These are phyloP conservation scores for Blomia tropicalis DNA, from an alignment of 2,888 invertebrate genomes.

Conservation along the genomic window DNA sequence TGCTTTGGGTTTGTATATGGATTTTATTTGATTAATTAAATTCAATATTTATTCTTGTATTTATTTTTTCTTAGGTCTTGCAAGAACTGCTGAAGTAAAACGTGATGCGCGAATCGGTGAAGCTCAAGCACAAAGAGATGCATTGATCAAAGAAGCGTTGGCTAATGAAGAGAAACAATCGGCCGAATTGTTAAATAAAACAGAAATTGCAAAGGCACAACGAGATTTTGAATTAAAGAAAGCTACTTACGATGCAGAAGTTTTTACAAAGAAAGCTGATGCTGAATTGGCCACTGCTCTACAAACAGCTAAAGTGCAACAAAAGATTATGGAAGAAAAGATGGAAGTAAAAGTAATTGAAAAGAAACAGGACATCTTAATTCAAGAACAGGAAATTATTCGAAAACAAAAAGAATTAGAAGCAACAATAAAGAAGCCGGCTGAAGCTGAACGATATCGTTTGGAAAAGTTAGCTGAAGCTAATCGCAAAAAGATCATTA, in stretches of 20 bases:
- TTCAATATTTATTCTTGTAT: neutral
- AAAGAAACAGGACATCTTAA: conserved; percentile 75
- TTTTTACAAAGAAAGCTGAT: conserved; percentile 82
- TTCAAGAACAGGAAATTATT: conserved; percentile 89
- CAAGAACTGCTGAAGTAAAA: conserved; percentile 82
- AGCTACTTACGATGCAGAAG: conserved; percentile 89
- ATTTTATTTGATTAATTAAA: neutral
- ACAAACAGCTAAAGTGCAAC: conserved; percentile 85
- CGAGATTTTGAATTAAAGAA: conserved; percentile 92
- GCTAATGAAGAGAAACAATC: conserved; percentile 48
- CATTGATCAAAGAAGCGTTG: conserved; percentile 40
- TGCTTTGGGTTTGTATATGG: conserved; percentile 50
- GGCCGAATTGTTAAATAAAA: conserved; percentile 73
- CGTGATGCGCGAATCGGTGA: conserved; percentile 91
- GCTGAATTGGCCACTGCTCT: conserved; percentile 82
- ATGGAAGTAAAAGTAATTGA: conserved; percentile 76
- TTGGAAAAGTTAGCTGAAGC: conserved; percentile 89
- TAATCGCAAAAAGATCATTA: conserved; percentile 48
- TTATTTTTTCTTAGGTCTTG: conserved; percentile 46
- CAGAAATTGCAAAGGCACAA: conserved; percentile 90
- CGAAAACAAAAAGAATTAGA: conserved; percentile 80
- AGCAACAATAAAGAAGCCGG: conserved; percentile 77
- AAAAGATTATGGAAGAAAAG: conserved; percentile 85
- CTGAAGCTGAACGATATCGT: conserved; percentile 80
- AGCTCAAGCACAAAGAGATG: conserved; percentile 79